Conservation (phyloP, 2,888 invertebrate species). For the Patella depressa region DNA sequence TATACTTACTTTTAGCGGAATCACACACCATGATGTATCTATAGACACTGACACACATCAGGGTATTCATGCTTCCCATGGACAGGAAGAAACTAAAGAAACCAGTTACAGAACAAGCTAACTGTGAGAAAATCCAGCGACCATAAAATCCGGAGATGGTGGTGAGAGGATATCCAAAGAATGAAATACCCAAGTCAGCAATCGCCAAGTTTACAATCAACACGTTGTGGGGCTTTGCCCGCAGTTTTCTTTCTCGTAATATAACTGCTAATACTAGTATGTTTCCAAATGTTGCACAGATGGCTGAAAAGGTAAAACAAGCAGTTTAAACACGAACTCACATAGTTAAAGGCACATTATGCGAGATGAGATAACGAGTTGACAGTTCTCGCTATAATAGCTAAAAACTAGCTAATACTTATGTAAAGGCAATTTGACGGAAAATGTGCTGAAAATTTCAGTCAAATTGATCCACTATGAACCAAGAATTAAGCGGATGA, state of each 20-base stretch:
- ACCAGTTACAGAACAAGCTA: slow-evolving; percentile 36
- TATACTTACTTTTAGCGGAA: slow-evolving; percentile 37
- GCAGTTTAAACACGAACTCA: background rate
- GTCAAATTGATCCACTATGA: too few species aligned
- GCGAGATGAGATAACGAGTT: too few species aligned
- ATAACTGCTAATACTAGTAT: slow-evolving; percentile 5
- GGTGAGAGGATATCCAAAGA: slow-evolving; percentile 28
- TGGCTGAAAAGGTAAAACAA: background rate
- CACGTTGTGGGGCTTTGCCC: slow-evolving; percentile 12
- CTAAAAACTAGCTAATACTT: too few species aligned
- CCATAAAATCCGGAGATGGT: slow-evolving; percentile 27
- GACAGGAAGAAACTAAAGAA: slow-evolving; percentile 41
- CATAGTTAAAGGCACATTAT: background rate
- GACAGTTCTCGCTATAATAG: too few species aligned
- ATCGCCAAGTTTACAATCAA: slow-evolving; percentile 17
- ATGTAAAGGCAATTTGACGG: too few species aligned
- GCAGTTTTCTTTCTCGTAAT: background rate
- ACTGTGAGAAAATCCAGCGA: slow-evolving; percentile 44
- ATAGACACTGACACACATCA: slow-evolving; percentile 40
- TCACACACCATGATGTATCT: slow-evolving; percentile 46
- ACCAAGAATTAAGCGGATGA: too few species aligned
- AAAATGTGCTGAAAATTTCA: too few species aligned
- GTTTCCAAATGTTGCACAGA: slow-evolving; percentile 13
- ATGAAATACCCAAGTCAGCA: slow-evolving; percentile 23
- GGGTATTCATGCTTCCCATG: slow-evolving; percentile 39